These are phyloP conservation scores for Arvicanthis niloticus DNA, from an alignment of 2,113 vertebrate genomes.

Conservation along the genomic window DNA sequence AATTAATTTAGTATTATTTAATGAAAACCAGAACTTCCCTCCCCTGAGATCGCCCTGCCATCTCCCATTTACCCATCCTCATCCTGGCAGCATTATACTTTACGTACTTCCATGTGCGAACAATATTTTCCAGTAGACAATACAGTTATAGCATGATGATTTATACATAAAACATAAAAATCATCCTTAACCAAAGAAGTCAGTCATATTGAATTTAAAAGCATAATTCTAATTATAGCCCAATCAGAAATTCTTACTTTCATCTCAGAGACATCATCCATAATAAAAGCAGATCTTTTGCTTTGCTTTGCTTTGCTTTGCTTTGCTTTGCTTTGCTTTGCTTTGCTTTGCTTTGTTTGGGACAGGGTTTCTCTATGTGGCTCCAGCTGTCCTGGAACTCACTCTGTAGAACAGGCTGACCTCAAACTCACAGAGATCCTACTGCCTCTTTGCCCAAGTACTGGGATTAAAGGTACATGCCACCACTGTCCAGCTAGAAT, in stretches of 20 bases:
- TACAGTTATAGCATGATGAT: neutral
- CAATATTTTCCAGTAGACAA: conserved; percentile 30
- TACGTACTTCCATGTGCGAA: conserved; percentile 28
- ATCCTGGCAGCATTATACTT: conserved; percentile 1
- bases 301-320: neutral
- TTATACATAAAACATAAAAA: neutral
- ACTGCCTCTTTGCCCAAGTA: neutral
- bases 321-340: neutral
- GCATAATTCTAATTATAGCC: conserved; percentile 25
- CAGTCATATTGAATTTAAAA: conserved; percentile 21
- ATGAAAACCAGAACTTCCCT: conserved; percentile 55
- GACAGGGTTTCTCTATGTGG: neutral
- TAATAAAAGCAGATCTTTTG: neutral
- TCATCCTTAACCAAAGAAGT: conserved; percentile 23
- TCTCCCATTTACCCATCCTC: neutral
- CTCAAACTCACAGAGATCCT: neutral
- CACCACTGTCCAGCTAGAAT: neutral
- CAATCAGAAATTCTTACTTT: conserved; percentile 51
- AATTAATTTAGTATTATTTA: conserved; percentile 36
- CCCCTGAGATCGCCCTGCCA: neutral
- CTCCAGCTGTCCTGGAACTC: neutral
- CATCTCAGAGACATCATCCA: neutral
- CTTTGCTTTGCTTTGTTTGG: neutral
- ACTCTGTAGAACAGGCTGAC: neutral
- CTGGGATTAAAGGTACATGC: neutral